Percentiles rank a stretch among this genome's conserved stretches.
These are phyloP conservation scores for Hesperia comma DNA, from an alignment of 2,888 invertebrate species.

Conservation along the genomic window DNA sequence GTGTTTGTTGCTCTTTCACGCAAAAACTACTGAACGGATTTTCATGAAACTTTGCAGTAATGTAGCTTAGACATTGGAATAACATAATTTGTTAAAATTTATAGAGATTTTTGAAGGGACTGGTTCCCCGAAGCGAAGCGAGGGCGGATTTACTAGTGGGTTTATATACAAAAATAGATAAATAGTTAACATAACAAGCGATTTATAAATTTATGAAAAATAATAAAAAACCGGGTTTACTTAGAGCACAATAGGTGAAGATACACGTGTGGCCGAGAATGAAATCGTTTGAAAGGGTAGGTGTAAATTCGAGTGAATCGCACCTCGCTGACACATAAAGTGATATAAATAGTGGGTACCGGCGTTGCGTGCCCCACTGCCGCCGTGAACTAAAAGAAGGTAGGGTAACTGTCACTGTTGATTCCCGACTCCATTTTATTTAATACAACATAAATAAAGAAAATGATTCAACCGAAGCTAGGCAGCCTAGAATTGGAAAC, in stretches of 20 bases:
- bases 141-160: no score
- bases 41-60: no score
- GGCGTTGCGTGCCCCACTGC: slow-evolving; percentile 58
- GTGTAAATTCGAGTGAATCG: slow-evolving; percentile 53
- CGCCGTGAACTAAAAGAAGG: slow-evolving; percentile 47
- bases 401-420: slow-evolving; percentile 52
- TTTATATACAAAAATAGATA: no score
- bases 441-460: slow-evolving; percentile 33
- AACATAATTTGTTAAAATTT: no score
- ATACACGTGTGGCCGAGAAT: slow-evolving; percentile 38
- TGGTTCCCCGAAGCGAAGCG: no score
- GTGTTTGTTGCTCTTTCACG: no score
- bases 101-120: no score
- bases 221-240: slow-evolving; percentile 7
- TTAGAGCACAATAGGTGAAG: slow-evolving; percentile 28
- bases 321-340: slow-evolving; percentile 61
- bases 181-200: no score
- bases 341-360: slow-evolving; percentile 66
- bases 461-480: slow-evolving; percentile 24
- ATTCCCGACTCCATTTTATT: slow-evolving; percentile 46
- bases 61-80: no score
- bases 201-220: no score
- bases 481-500: slow-evolving; percentile 3
- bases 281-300: slow-evolving; percentile 48
- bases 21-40: no score